Evolutionary conservation across 2,888 invertebrate species (phyloP).

Genomic region (Ypsolopha scabrella): DNA sequence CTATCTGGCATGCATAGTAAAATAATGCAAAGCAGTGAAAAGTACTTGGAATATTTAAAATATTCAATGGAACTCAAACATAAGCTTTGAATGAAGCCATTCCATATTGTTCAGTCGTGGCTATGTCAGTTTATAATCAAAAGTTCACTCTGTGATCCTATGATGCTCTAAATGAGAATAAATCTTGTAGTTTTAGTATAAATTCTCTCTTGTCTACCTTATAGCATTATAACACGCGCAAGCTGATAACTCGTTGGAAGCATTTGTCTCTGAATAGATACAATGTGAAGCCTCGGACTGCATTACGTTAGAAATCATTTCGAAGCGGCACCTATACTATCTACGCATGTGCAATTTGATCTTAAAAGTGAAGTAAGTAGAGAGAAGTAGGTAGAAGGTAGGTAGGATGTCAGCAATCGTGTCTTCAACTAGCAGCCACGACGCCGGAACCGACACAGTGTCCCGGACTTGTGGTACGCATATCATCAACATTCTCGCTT

Average conservation of each 20-base stretch:
- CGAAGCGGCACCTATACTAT: conserved; percentile 48
- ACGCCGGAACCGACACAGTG: conserved; percentile 44
- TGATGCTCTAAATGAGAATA: conserved; percentile 48
- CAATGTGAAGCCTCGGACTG: conserved; percentile 58
- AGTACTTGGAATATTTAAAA: conserved; percentile 18
- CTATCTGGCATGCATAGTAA: conserved; percentile 66
- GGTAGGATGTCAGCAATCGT: conserved; percentile 57
- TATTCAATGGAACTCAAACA: conserved; percentile 44
- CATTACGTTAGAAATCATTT: conserved; percentile 40
- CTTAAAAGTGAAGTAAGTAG: conserved; percentile 56
- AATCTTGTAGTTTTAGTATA: conserved; percentile 29
- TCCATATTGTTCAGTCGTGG: conserved; percentile 29
- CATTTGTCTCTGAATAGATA: conserved; percentile 36
- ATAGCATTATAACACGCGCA: conserved; percentile 53
- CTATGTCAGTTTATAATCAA: conserved; percentile 39
- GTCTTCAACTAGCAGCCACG: conserved; percentile 57
- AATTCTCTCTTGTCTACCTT: conserved; percentile 35
- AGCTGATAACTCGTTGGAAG: conserved; percentile 51
- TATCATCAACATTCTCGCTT: conserved; percentile 40
- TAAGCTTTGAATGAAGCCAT: conserved; percentile 65
- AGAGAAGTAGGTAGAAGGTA: conserved; percentile 62
- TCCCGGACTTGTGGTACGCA: conserved; percentile 52
- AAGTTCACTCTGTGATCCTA: conserved; percentile 53
- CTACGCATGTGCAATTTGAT: conserved; percentile 67
- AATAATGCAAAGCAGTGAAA: conserved; percentile 66